Base-by-base conservation (phyloP, 2,113 vertebrate species). In the Corythoichthys intestinalis region DNA sequence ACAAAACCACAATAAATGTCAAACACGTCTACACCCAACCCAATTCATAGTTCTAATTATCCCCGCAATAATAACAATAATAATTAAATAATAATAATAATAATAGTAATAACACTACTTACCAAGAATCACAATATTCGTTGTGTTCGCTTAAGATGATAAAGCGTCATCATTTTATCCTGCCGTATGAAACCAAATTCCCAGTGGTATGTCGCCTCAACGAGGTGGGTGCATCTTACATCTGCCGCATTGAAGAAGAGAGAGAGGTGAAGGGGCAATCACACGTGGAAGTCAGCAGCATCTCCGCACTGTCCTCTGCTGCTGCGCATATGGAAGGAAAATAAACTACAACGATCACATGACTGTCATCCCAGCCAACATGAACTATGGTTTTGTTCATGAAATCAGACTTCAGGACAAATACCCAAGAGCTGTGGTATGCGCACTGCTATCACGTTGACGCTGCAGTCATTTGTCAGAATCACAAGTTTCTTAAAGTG, bases 401-500 rank as follows among this genome's bases (percentile, higher is more conserved):
- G 12, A n/a, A 65, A 62, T 54, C 38, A 11, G 50, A 64, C 34
- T 60, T 17, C 11, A 63, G 4, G 56, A 37, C 60, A 20, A 20
- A 65, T 54, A 17, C 65, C 3, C 35, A 17, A 52, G 34, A 56
- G 46, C 15, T 35, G 53, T 4, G 41, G 61, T 69, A 57, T 44
- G 64, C 44, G 49, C 41, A 44, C 10, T 46, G 7, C 71, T 56
- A 62, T 47, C 69, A 70, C 57, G 66, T 77, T 69, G 58, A 66
- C 57, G 71, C 73, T 75, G 88, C 82, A 80, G 79, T 63, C 61
- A 63, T 63, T 63, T 63, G 20, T 37, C 74, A 67, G 37, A 65
- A 63, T 63, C 69, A 72, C 67, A 56, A 38, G 44, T 77, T 62
- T 75, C 82, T 91, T 89, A 91, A 90, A 91, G 90, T 10, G 71